A percentile compares a stretch with the other conserved stretches of the same genome.
Conservation (phyloP, 2,797 vertebrate genomes). For the Malurus splendens region DNA sequence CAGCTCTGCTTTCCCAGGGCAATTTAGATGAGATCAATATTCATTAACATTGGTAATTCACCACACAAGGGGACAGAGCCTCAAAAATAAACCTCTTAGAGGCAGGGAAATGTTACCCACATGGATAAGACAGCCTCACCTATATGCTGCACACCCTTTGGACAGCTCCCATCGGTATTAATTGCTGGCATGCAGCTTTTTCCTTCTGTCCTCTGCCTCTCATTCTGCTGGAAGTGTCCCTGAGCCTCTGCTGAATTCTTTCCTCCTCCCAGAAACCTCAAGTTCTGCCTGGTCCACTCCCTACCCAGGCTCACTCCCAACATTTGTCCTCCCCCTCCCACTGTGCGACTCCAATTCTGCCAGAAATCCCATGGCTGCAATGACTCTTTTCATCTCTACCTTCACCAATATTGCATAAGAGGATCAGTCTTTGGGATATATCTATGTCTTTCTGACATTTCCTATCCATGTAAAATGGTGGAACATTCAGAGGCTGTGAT, state of each 20-base stretch:
- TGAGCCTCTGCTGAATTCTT: neutral
- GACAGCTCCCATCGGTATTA: accelerated
- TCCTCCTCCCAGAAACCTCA: accelerated
- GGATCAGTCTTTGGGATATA: no score
- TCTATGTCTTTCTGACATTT: neutral
- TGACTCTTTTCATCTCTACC: neutral
- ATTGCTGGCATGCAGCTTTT: neutral
- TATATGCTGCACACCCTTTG: neutral
- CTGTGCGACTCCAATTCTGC: neutral
- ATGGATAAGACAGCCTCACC: neutral
- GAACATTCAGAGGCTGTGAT: neutral
- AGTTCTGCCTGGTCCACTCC: neutral
- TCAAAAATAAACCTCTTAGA: neutral
- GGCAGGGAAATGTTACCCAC: neutral
- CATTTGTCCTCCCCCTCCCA: neutral
- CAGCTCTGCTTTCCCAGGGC: conserved; percentile 1
- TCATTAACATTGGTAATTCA: conserved; percentile 43
- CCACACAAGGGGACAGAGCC: neutral
- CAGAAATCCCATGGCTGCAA: neutral
- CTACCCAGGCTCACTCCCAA: neutral
- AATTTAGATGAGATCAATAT: conserved; percentile 23
- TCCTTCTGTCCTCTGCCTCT: neutral
- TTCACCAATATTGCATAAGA: accelerated
- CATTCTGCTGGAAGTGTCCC: neutral
- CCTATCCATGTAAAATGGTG: neutral